Evolutionary conservation across 2,113 vertebrate genomes (phyloP).

Genomic region (Empidonax traillii): DNA sequence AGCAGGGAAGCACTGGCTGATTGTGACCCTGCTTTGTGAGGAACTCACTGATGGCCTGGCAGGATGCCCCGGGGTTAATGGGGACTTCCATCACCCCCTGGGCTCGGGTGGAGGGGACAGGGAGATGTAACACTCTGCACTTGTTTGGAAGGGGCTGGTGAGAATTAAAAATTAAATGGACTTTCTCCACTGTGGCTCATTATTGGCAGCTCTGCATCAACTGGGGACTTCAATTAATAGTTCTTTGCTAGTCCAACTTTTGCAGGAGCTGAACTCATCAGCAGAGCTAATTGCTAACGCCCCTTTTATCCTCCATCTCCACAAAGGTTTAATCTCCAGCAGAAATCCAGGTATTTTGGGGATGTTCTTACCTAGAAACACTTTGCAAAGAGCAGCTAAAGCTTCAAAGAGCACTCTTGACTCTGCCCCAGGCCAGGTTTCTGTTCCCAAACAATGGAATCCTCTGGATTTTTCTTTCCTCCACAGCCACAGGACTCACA

Average conservation of each 20-base stretch:
- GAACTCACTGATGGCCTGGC: constrained; percentile 1
- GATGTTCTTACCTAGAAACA: neutral
- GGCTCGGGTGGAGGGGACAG: neutral
- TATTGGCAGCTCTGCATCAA: constrained; percentile 2
- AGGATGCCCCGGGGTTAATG: neutral
- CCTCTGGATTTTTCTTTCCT: neutral
- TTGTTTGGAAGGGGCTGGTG: neutral
- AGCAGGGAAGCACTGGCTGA: neutral
- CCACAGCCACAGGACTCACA: neutral
- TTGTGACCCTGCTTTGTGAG: neutral
- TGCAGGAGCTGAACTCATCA: neutral
- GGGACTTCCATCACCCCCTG: neutral
- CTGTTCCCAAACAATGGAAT: neutral
- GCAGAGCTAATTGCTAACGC: neutral
- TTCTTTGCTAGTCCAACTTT: neutral
- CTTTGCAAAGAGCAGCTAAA: neutral
- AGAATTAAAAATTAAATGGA: constrained; percentile 43
- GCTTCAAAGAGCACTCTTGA: neutral
- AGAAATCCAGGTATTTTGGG: neutral
- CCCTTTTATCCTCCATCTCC: neutral
- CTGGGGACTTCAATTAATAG: constrained; percentile 8
- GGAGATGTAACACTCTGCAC: neutral
- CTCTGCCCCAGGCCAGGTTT: neutral
- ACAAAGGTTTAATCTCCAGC: neutral
- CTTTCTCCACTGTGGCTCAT: constrained; percentile 8